Evolutionary conservation across 2,888 invertebrate genomes (phyloP), one percentile per base, ranked within the genome.

Genomic region (Lacanobia wlatinum): DNA sequence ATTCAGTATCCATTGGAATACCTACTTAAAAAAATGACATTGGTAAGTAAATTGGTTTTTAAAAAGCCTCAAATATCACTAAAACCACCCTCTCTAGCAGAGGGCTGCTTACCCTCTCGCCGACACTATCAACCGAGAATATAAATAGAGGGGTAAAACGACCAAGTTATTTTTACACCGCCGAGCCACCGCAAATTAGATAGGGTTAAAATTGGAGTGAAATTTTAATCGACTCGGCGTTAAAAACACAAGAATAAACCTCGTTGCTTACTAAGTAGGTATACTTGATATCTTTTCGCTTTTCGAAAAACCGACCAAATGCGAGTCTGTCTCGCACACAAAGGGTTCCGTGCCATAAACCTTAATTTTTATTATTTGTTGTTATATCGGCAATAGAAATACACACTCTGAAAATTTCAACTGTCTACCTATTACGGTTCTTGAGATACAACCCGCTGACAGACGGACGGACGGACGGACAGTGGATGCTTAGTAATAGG

Each of bases 121-220:
- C 5, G n/a, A 18, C 14, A 43, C 38, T 48, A 28, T 50, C 10
- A 43, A 12, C 34, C 9, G 16, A 18, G 12, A 43, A 28, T 48
- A 34, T 70, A 78, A 74, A 60, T 72, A 67, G 62, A 72, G 40
- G 53, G 55, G 52, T 69, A 50, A 69, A 64, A 43, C 18, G 65
- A 58, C 50, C 73, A 61, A 81, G 74, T 79, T 86, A 73, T 87
- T 84, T 81, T 85, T 84, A 78, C 71, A 34, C 48, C 55, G n/a
- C 68, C 53, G 58, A 56, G 67, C 68, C 50, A 48, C 64, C 53
- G 61, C 61, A 83, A 83, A 83, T 83, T 85, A 86, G 72, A 60
- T 74, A 50, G n/a, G 68, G 52, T 52, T 64, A 48, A 72, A 76
- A 83, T 76, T 83, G 77, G 61, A 67, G 59, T 75, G 28, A 79